Conservation (phyloP, 2,888 invertebrate genomes). For the Xiphydria camelus region DNA sequence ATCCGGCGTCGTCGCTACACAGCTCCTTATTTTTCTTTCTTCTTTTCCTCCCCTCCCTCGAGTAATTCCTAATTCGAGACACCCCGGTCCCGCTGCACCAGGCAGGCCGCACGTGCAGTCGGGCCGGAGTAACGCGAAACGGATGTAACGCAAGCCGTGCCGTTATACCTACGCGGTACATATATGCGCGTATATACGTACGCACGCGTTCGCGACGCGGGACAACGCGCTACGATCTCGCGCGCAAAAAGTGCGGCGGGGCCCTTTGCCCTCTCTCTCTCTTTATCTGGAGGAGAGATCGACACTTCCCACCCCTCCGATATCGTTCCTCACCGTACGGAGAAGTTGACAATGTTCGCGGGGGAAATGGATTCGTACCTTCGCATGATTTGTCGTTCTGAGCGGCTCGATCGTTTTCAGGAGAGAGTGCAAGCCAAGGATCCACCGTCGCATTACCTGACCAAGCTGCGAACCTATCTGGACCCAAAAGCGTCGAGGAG, state of each 20-base stretch:
- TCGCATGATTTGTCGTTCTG: conserved; percentile 6
- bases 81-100: too few species aligned
- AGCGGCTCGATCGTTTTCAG: conserved; percentile 61
- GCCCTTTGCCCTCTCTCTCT: conserved; percentile 32
- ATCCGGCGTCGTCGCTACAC: too few species aligned
- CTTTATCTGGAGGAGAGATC: conserved; percentile 21
- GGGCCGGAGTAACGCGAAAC: conserved; percentile 53
- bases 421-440: conserved; percentile 98
- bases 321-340: background rate
- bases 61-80: too few species aligned
- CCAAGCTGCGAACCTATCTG: conserved; percentile 91
- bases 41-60: too few species aligned
- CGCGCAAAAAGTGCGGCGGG: conserved; percentile 39
- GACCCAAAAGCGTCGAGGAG: conserved; percentile 96
- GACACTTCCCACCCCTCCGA: background rate
- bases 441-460: conserved; percentile 94
- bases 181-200: too few species aligned
- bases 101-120: too few species aligned
- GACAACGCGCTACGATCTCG: conserved; percentile 37
- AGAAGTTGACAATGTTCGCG: background rate
- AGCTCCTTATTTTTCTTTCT: too few species aligned
- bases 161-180: too few species aligned
- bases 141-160: conserved; percentile 56
- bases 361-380: too few species aligned
- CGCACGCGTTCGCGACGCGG: too few species aligned